Percentiles rank a stretch among this genome's conserved stretches.
Conservation (phyloP, 2,113 vertebrate genomes). For the Nettapus auritus region DNA sequence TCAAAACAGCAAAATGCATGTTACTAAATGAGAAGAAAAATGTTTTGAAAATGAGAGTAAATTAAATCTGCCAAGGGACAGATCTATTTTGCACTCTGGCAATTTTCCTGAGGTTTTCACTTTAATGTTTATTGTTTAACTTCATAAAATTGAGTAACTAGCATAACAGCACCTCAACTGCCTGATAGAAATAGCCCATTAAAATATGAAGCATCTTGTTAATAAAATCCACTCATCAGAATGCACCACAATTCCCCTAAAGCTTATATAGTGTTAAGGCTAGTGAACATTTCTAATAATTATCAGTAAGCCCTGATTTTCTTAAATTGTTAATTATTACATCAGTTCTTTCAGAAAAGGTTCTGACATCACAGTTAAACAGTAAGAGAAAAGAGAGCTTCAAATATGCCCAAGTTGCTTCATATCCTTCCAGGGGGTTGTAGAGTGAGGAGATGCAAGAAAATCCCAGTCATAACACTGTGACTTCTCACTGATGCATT, state of each 20-base stretch:
- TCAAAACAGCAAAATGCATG: not conserved
- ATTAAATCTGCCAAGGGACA: slow-evolving; percentile 29
- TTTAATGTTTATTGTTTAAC: slow-evolving; percentile 66
- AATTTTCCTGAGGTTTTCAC: slow-evolving; percentile 41
- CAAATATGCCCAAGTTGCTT: not conserved
- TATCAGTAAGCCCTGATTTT: not conserved
- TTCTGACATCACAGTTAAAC: not conserved
- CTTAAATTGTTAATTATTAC: not conserved
- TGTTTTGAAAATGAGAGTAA: slow-evolving; percentile 14
- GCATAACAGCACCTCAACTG: slow-evolving; percentile 24
- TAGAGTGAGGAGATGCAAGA: not conserved
- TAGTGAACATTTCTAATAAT: not conserved
- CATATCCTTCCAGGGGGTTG: not conserved
- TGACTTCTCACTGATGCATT: rapidly evolving
- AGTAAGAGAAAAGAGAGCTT: not conserved
- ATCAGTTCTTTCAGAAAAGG: not conserved
- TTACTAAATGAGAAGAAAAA: slow-evolving; percentile 5
- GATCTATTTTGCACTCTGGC: slow-evolving; percentile 34
- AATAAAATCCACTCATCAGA: slow-evolving; percentile 47
- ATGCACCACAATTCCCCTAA: not conserved
- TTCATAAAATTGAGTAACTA: slow-evolving; percentile 68
- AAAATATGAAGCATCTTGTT: slow-evolving; percentile 54
- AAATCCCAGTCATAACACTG: not conserved
- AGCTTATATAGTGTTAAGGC: slow-evolving; percentile 4
- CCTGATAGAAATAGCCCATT: slow-evolving; percentile 16